Percentiles rank a stretch among this genome's conserved stretches.
These are phyloP conservation scores for Cyclopterus lumpus DNA, from an alignment of 2,797 vertebrate genomes.

Conservation along the genomic window DNA sequence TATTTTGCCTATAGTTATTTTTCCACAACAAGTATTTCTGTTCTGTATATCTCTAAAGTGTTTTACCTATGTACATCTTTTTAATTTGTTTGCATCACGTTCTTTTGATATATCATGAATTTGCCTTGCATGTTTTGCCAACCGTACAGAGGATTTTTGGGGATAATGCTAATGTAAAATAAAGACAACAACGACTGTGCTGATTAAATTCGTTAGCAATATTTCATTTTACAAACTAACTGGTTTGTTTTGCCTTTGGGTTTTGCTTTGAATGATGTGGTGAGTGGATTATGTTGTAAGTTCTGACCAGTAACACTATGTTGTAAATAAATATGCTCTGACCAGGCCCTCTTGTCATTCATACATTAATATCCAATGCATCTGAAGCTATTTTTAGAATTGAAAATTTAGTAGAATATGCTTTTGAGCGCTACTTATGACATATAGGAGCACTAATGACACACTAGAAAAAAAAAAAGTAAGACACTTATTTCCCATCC, in stretches of 20 bases:
- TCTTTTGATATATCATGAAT: conserved; percentile 77
- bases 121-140: conserved; percentile 83
- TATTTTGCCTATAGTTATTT: conserved; percentile 56
- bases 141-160: conserved; percentile 63
- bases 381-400: not conserved
- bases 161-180: conserved; percentile 62
- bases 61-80: conserved; percentile 76
- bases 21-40: conserved; percentile 57
- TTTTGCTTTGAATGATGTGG: conserved; percentile 68
- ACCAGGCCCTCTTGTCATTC: conserved; percentile 68
- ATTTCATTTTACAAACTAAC: conserved; percentile 70
- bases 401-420: too few relatives aligned
- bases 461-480: not conserved
- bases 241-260: conserved; percentile 68
- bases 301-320: conserved; percentile 75
- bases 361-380: conserved; percentile 26
- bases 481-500: not conserved
- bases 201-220: conserved; percentile 47
- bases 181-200: conserved; percentile 57
- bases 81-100: conserved; percentile 68
- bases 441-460: not conserved
- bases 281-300: conserved; percentile 68
- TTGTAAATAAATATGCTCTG: conserved; percentile 86
- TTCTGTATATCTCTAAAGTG: conserved; percentile 66
- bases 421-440: conserved; percentile 1